A percentile compares a stretch with the other conserved stretches of the same genome.
These are phyloP conservation scores for Phaedon cochleariae DNA, from an alignment of 2,888 invertebrate genomes.

Conservation along the genomic window DNA sequence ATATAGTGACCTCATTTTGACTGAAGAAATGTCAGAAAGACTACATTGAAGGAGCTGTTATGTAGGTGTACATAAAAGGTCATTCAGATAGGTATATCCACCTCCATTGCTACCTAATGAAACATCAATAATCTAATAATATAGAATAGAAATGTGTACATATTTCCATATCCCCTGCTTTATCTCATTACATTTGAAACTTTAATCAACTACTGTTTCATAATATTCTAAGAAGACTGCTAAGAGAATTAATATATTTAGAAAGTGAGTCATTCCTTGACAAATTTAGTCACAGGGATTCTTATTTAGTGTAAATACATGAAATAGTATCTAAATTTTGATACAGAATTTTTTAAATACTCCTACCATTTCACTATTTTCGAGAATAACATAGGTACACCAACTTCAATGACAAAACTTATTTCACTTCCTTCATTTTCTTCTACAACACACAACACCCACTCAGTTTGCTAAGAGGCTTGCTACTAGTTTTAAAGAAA, in stretches of 20 bases:
- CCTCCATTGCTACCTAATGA: background rate
- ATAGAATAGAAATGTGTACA: too few relatives aligned
- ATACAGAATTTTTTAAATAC: too few relatives aligned
- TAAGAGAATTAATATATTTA: conserved; percentile 9
- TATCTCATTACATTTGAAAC: too few relatives aligned
- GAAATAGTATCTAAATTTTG: background rate
- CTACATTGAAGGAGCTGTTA: background rate
- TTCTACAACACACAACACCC: background rate
- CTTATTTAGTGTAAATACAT: background rate
- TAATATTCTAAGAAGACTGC: background rate
- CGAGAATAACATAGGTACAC: background rate
- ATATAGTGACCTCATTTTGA: background rate
- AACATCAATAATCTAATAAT: too few relatives aligned
- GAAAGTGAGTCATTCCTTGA: conserved; percentile 6
- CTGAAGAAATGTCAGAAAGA: too few relatives aligned
- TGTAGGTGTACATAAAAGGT: background rate
- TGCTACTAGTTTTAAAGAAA: too few relatives aligned
- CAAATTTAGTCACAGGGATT: background rate
- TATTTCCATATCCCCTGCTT: too few relatives aligned
- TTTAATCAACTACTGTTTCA: background rate
- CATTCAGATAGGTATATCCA: background rate
- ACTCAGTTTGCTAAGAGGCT: background rate
- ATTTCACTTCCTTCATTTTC: background rate
- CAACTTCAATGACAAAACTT: background rate
- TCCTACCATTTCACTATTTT: background rate